Conservation (phyloP, 2,113 vertebrate genomes). For the Sylvilagus bachmani region DNA sequence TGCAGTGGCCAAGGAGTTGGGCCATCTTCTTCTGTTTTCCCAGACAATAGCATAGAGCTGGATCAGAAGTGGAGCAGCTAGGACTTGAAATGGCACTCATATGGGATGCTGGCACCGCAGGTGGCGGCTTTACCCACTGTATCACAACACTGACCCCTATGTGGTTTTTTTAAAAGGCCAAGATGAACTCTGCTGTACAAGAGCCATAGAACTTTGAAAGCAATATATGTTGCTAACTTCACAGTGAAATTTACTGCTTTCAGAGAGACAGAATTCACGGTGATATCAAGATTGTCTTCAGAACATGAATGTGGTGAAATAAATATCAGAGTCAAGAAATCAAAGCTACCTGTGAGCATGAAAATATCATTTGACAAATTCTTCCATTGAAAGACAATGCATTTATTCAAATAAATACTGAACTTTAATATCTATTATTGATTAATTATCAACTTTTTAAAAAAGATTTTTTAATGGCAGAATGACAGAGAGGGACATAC, state of each 20-base stretch:
- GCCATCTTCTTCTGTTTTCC: no score
- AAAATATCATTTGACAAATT: neutral
- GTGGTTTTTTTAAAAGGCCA: neutral
- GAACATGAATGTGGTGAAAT: neutral
- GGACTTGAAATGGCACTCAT: no score
- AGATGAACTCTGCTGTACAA: neutral
- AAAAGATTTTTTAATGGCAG: no score
- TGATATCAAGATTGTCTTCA: neutral
- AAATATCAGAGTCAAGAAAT: neutral
- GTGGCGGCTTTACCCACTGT: no score
- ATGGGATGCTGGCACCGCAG: no score
- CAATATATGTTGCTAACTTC: neutral
- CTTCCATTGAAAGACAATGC: neutral
- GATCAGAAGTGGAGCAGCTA: no score
- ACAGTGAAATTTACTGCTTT: neutral
- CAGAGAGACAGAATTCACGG: neutral
- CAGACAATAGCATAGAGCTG: no score
- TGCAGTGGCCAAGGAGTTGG: no score
- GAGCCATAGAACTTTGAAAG: neutral
- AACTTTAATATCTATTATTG: neutral
- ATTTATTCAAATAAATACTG: neutral
- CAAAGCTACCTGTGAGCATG: neutral
- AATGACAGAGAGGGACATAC: no score
- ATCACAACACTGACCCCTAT: no score
- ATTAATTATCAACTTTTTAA: neutral